Percentiles rank a stretch among this genome's conserved stretches.
Evolutionary conservation across 2,113 vertebrate genomes (phyloP).

Genomic region (Xiphophorus couchianus): DNA sequence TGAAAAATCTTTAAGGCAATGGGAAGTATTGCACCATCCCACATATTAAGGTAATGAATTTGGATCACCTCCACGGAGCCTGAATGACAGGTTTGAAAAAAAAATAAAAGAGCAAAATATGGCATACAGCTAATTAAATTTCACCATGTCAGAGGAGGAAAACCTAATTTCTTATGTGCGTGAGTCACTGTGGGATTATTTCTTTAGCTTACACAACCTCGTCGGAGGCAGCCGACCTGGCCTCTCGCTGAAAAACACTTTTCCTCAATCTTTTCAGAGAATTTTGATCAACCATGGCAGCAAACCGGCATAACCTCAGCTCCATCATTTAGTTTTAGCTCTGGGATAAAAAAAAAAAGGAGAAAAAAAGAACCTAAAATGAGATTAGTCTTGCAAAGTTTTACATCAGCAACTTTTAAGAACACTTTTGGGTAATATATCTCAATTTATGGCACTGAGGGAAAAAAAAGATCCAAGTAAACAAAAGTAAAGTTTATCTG

Average conservation of each 20-base stretch:
- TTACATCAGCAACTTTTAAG: background rate
- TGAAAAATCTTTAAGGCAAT: conserved; percentile 1
- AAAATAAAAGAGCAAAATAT: conserved; percentile 34
- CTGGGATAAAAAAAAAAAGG: background rate
- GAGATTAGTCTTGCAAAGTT: background rate
- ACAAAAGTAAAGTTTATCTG: background rate
- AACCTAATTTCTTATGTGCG: conserved; percentile 46
- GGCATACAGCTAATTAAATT: conserved; percentile 60
- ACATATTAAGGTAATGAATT: conserved; percentile 31
- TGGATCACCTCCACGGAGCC: conserved; percentile 19
- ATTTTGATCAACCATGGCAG: conserved; percentile 35
- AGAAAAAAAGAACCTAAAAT: background rate
- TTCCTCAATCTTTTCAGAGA: conserved; percentile 11
- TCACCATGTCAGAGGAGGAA: conserved; percentile 5
- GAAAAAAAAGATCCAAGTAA: background rate
- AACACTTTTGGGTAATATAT: background rate
- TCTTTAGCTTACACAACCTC: conserved; percentile 48
- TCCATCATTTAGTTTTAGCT: background rate
- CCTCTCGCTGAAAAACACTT: conserved; percentile 39
- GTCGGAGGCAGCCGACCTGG: conserved; percentile 46
- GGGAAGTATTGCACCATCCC: background rate
- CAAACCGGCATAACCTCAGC: conserved; percentile 5
- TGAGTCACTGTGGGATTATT: conserved; percentile 61
- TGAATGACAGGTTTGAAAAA: background rate
- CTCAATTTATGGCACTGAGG: background rate